Base-by-base conservation (phyloP, 30 jellyfish, hydroid and myxozoan species). In the Haliclystus octoradiatus region DNA sequence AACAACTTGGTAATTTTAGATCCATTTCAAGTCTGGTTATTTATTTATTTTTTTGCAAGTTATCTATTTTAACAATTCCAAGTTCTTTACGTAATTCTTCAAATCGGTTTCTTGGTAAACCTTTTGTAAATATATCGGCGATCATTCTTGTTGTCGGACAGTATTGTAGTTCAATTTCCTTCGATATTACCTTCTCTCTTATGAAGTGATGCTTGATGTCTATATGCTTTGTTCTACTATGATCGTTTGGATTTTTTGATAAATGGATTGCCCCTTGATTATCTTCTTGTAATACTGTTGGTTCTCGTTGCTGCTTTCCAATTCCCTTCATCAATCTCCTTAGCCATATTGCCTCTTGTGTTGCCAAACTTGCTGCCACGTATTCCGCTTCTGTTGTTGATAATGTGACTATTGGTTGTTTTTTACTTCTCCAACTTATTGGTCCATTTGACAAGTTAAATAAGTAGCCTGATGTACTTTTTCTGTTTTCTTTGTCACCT, bases 291-390 rank as follows among this genome's bases (percentile, higher is more conserved):
- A 65, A 15, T 35, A 62, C 33, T 26, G 79, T 62, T 47, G 88
- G 72, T 28, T 67, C 79, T 2, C 19, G 12, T 31, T 29, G 69
- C 34, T 47, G 33, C 31, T 26, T 22, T 76, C 80, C 73, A 47
- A 76, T 23, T 32, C 66, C 88, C 25, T 53, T 62, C 27, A 76
- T 47, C 49, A 76, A 27, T 1, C 74, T 65, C 28, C 80, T 28
- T 26, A 76, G 68, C 87, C 87, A 75, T 26, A 75, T 50, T 15
- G 87, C 87, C 66, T 65, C 87, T 49, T 75, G 87, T 26, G 62
- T 19, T 22, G 78, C 87, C 32, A 62, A 67, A 61, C 75, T 53
- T 49, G 50, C 32, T 29, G 80, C 80, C 26, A 3, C 28, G 46
- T 57, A 57, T 57, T 57, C 69, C 26, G 69, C 82, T 46, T 71